phyloP scores from a whole-genome alignment of 2,888 invertebrate species.

The Colostygia pectinataria region DNA sequence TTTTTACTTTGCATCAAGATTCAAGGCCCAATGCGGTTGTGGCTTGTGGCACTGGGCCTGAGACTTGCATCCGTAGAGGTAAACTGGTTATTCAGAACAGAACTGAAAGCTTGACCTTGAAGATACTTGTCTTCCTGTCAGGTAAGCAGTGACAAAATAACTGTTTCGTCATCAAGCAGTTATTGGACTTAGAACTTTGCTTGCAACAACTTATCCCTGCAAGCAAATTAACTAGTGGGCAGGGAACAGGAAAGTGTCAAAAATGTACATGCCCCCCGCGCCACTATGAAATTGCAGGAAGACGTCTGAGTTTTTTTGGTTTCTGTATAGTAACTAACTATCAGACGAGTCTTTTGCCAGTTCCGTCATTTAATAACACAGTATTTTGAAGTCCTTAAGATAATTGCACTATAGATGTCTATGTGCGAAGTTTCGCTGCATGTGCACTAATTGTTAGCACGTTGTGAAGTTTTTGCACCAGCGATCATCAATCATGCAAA shows the following conservation, averaged over 20 bases:
- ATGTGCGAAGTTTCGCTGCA: slow-evolving; percentile 24
- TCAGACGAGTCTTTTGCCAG: too few relatives aligned
- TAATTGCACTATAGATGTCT: slow-evolving; percentile 11
- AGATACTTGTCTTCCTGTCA: slow-evolving; percentile 57
- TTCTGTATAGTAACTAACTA: too few relatives aligned
- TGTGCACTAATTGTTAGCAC: slow-evolving; percentile 17
- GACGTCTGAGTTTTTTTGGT: too few relatives aligned
- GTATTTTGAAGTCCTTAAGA: neutral
- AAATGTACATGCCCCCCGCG: too few relatives aligned
- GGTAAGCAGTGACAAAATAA: slow-evolving; percentile 1
- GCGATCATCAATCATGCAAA: slow-evolving; percentile 20
- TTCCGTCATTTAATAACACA: too few relatives aligned
- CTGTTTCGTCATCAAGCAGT: neutral
- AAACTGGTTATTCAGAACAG: slow-evolving; percentile 59
- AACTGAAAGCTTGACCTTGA: slow-evolving; percentile 60
- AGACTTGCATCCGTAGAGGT: slow-evolving; percentile 63
- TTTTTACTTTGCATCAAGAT: slow-evolving; percentile 25
- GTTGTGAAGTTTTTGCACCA: slow-evolving; percentile 20
- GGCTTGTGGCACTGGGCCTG: slow-evolving; percentile 40
- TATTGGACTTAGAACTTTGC: slow-evolving; percentile 5
- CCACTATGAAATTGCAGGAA: too few relatives aligned
- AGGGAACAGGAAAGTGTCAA: too few relatives aligned
- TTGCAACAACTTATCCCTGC: too few relatives aligned
- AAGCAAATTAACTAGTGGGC: too few relatives aligned
- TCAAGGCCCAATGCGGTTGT: slow-evolving; percentile 37